Percentiles rank a stretch among this genome's conserved stretches.
phyloP scores from a whole-genome alignment of 1,140 invertebrate species.

The Pachyrhynchus sulphureomaculatus region DNA sequence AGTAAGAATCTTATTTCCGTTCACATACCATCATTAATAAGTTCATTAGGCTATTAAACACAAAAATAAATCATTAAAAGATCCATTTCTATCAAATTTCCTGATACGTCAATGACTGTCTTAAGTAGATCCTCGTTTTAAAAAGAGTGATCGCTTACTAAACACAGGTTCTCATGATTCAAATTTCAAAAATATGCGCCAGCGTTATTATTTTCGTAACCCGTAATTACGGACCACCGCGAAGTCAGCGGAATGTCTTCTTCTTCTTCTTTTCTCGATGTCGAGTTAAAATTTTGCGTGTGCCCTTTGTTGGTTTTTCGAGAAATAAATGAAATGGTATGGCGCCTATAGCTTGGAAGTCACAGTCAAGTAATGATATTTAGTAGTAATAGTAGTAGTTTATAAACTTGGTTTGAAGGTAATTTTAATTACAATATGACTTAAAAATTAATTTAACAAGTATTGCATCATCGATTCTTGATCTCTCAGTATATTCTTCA shows the following conservation, averaged over 20 bases:
- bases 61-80: too few species aligned
- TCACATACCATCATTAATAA: too few species aligned
- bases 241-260: slow-evolving; percentile 33
- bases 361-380: too few species aligned
- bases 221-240: slow-evolving; percentile 48
- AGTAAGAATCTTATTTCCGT: too few species aligned
- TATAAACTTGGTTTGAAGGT: too few species aligned
- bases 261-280: slow-evolving; percentile 7
- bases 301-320: not conserved
- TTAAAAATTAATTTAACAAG: too few species aligned
- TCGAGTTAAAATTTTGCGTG: not conserved
- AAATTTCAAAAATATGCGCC: slow-evolving; percentile 42
- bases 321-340: not conserved
- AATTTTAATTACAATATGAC: too few species aligned
- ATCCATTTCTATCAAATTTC: not conserved
- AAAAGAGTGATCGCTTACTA: slow-evolving; percentile 41
- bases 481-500: too few species aligned
- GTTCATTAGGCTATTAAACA: too few species aligned
- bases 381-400: too few species aligned
- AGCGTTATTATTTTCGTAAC: slow-evolving; percentile 48
- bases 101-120: not conserved
- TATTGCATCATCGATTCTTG: too few species aligned
- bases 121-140: slow-evolving; percentile 43
- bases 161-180: slow-evolving; percentile 47
- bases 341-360: too few species aligned